A percentile compares a stretch with the other conserved stretches of the same genome.
Conservation (phyloP, 1,140 invertebrate species). For the Drosophila pachea region DNA sequence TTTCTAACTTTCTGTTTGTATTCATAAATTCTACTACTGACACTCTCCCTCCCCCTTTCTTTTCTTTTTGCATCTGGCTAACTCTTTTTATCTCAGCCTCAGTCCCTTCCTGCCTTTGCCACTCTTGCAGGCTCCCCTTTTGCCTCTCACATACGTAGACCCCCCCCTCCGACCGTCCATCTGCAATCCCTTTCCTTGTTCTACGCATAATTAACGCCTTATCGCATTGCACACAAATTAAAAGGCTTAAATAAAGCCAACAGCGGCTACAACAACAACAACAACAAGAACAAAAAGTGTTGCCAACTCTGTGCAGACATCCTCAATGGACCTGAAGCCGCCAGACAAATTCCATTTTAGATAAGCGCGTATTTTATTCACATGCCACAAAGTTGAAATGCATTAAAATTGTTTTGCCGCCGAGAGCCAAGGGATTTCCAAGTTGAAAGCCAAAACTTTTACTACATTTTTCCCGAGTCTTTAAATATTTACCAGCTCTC, state of each 20-base stretch:
- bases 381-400: slow-evolving; percentile 15
- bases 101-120: neutral
- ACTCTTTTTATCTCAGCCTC: too few relatives aligned
- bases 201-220: slow-evolving; percentile 59
- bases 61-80: neutral
- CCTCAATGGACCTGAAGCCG: slow-evolving; percentile 37
- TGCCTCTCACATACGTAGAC: neutral
- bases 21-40: too few relatives aligned
- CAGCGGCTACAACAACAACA: slow-evolving; percentile 1
- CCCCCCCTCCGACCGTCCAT: neutral
- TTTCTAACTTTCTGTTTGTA: too few relatives aligned
- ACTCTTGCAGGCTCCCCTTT: neutral
- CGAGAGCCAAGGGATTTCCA: too few relatives aligned
- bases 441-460: too few relatives aligned
- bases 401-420: neutral
- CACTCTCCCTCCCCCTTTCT: too few relatives aligned
- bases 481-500: too few relatives aligned
- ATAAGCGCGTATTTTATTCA: slow-evolving; percentile 54
- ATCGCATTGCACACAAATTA: slow-evolving; percentile 62
- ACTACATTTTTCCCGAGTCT: too few relatives aligned
- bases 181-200: neutral
- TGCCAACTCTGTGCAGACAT: slow-evolving; percentile 30
- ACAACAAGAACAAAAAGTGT: slow-evolving; percentile 11
- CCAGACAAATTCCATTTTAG: slow-evolving; percentile 48
- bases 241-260: slow-evolving; percentile 47